Evolutionary conservation across 2,113 vertebrate genomes (phyloP).

Genomic region (Pollimyrus isidori): DNA sequence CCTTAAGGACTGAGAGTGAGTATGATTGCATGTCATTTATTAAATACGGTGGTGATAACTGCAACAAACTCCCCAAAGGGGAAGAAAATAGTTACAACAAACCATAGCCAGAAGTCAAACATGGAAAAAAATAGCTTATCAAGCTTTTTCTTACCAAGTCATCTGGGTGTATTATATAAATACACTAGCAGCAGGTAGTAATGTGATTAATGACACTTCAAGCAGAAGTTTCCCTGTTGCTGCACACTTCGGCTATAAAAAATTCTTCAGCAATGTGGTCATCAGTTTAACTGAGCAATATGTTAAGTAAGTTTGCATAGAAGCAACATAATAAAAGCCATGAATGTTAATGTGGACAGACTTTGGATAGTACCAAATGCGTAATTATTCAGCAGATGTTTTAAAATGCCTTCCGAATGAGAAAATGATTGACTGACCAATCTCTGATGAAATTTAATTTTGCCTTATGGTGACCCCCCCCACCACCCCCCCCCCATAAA

Average conservation of each 20-base stretch:
- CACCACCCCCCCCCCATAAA: background rate
- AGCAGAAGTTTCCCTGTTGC: background rate
- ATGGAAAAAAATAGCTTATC: background rate
- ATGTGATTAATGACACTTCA: background rate
- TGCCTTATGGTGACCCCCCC: background rate
- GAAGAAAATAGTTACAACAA: background rate
- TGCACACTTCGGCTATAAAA: background rate
- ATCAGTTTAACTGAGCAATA: background rate
- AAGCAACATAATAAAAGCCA: background rate
- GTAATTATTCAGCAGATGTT: background rate
- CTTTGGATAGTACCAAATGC: background rate
- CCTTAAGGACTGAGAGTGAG: background rate
- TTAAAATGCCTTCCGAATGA: background rate
- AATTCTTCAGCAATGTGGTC: background rate
- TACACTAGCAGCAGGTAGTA: background rate
- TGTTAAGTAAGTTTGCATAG: background rate
- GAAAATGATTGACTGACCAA: background rate
- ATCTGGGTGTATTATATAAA: background rate
- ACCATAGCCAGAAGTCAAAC: background rate
- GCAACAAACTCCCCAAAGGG: background rate
- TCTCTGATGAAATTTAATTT: background rate
- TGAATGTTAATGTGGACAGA: background rate
- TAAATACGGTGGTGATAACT: background rate
- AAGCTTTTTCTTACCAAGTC: background rate
- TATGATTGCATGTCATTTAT: conserved; percentile 1